These are phyloP conservation scores for Melanotaenia pygmaea DNA, from an alignment of 2,797 vertebrate species.

Conservation along the genomic window DNA sequence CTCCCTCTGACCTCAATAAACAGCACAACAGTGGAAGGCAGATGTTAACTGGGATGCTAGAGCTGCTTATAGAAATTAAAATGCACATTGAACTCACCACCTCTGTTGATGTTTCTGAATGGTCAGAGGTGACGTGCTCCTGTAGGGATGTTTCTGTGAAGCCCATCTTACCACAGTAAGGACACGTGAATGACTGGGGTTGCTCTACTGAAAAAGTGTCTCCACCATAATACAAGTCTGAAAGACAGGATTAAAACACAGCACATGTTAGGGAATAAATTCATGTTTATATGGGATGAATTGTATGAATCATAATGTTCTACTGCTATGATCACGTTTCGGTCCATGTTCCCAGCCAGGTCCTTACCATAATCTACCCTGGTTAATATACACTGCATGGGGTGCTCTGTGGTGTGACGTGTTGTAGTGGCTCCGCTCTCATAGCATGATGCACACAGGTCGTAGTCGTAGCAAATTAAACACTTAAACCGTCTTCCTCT, in stretches of 20 bases:
- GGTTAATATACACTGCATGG: conserved; percentile 99
- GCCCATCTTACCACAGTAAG: conserved; percentile 99
- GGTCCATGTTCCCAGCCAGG: not conserved
- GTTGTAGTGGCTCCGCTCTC: conserved; percentile 98
- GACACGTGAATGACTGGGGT: conserved; percentile 98
- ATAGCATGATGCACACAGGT: conserved; percentile 98
- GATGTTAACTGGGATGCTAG: conserved; percentile 1
- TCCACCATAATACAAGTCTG: conserved; percentile 99
- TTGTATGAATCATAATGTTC: not conserved
- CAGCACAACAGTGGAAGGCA: not conserved
- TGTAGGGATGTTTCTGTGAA: conserved; percentile 98
- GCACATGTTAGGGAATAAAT: not conserved
- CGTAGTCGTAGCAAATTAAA: conserved; percentile 99
- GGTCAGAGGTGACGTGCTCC: conserved; percentile 98
- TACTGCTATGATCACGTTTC: not conserved
- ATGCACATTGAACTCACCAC: conserved; percentile 87
- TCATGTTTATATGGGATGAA: not conserved
- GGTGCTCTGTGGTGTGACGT: conserved; percentile 98
- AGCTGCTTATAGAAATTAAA: conserved; percentile 3
- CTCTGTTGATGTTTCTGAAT: conserved; percentile 97
- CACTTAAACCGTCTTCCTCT: conserved; percentile 98
- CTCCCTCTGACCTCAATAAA: conserved; percentile 8
- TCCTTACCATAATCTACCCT: conserved; percentile 98
- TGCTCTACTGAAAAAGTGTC: conserved; percentile 99
- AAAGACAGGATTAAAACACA: conserved; percentile 36